These are phyloP conservation scores for Sialis fuliginosa DNA, from an alignment of 2,888 invertebrate species.

Conservation along the genomic window DNA sequence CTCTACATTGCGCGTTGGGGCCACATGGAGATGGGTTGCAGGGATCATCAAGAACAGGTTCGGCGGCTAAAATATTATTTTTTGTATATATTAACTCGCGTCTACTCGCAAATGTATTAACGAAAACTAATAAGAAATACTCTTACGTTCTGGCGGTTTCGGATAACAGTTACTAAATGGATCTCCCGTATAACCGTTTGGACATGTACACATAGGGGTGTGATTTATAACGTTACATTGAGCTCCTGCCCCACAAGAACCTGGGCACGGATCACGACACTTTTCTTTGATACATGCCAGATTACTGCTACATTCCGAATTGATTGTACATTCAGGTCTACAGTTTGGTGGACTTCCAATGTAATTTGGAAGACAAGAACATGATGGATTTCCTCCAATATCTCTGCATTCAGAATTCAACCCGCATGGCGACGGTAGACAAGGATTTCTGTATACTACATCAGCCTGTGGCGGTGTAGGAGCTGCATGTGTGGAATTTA, in stretches of 20 bases:
- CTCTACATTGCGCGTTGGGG: slow-evolving; percentile 33
- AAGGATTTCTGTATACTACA: slow-evolving; percentile 30
- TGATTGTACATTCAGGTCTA: slow-evolving; percentile 56
- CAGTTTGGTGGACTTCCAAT: slow-evolving; percentile 58
- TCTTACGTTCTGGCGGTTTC: slow-evolving; percentile 33
- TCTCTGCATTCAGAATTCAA: slow-evolving; percentile 44
- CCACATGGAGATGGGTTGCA: slow-evolving; percentile 45
- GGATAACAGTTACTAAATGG: slow-evolving; percentile 49
- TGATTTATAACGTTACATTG: slow-evolving; percentile 55
- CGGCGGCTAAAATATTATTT: slow-evolving; percentile 15
- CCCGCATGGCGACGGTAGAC: slow-evolving; percentile 55
- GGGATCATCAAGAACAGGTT: slow-evolving; percentile 25
- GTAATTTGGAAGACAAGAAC: slow-evolving; percentile 47
- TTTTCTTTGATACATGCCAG: slow-evolving; percentile 52
- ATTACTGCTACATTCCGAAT: slow-evolving; percentile 50
- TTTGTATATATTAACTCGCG: neutral
- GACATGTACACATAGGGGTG: slow-evolving; percentile 56
- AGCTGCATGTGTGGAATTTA: slow-evolving; percentile 9
- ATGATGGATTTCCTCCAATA: slow-evolving; percentile 32
- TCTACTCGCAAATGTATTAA: neutral
- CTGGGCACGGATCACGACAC: slow-evolving; percentile 58
- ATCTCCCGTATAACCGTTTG: slow-evolving; percentile 51
- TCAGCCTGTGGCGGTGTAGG: slow-evolving; percentile 13
- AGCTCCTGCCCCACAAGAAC: slow-evolving; percentile 53
- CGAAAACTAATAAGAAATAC: neutral